Conservation (phyloP, 2,797 vertebrate genomes). For the Rhinichthys osculus region DNA sequence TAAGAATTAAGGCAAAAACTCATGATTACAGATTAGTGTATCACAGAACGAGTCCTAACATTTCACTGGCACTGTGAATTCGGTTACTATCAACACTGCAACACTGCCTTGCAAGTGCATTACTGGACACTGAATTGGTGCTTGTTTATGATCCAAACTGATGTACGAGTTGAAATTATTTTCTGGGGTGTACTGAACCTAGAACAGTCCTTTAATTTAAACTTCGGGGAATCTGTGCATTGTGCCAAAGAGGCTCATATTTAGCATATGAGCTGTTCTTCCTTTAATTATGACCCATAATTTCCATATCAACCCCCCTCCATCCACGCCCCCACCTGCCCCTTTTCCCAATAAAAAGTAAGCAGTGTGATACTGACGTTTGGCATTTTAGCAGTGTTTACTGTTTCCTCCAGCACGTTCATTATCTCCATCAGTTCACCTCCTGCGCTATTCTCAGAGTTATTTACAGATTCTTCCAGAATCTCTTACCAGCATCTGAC, state of each 20-base stretch:
- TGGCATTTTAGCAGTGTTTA: slow-evolving; percentile 60
- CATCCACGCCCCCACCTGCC: slow-evolving; percentile 10
- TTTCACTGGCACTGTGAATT: not conserved
- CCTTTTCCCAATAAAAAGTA: slow-evolving; percentile 1
- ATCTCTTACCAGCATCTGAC: slow-evolving; percentile 4
- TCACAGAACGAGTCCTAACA: not conserved
- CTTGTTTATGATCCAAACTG: not conserved
- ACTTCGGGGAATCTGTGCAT: not conserved
- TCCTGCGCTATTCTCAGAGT: slow-evolving; percentile 37
- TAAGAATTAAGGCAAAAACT: not conserved
- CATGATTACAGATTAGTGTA: not conserved
- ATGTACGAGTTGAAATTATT: not conserved
- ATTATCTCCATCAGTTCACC: slow-evolving; percentile 55
- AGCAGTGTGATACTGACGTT: slow-evolving; percentile 52
- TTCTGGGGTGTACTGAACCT: not conserved
- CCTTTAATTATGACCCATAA: slow-evolving; percentile 19
- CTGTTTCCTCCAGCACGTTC: slow-evolving; percentile 50
- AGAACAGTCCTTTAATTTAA: not conserved
- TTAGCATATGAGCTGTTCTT: not conserved
- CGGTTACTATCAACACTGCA: not conserved
- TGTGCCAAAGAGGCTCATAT: not conserved
- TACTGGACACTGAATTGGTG: not conserved
- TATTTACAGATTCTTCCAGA: slow-evolving; percentile 51
- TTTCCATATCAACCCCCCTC: slow-evolving; percentile 26
- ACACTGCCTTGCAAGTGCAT: not conserved